phyloP scores from a whole-genome alignment of 2,113 vertebrate species.

The Lanius ludovicianus region DNA sequence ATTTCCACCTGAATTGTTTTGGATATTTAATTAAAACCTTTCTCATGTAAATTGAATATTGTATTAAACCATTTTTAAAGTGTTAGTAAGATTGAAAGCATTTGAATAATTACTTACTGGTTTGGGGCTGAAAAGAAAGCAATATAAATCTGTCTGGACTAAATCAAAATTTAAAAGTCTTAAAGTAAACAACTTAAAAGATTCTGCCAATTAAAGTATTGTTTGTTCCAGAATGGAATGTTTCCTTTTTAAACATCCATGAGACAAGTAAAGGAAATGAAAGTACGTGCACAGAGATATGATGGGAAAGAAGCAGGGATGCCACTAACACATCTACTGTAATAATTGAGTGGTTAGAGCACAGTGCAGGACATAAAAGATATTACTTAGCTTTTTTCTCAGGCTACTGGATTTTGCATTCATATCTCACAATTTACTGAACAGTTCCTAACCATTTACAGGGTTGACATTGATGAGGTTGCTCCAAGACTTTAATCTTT shows the following conservation, averaged over 20 bases:
- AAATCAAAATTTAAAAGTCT: neutral
- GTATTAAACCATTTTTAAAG: neutral
- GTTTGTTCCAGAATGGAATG: neutral
- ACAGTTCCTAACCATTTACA: neutral
- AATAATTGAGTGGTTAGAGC: neutral
- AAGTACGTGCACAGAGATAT: neutral
- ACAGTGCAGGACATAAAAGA: neutral
- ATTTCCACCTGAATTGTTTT: neutral
- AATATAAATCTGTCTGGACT: neutral
- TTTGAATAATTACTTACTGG: neutral
- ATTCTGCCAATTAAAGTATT: neutral
- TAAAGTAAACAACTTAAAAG: neutral
- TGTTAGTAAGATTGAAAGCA: neutral
- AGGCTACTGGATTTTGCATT: neutral
- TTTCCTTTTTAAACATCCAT: neutral
- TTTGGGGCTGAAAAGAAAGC: neutral
- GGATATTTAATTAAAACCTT: neutral
- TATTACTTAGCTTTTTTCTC: neutral
- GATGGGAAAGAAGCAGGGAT: neutral
- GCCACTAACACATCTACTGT: neutral
- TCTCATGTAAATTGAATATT: neutral
- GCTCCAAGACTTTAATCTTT: neutral
- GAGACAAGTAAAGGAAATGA: neutral
- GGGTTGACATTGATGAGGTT: neutral
- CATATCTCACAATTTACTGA: neutral